Evolutionary conservation across 2,888 invertebrate species (phyloP).

Genomic region (Pristionchus mayeri): DNA sequence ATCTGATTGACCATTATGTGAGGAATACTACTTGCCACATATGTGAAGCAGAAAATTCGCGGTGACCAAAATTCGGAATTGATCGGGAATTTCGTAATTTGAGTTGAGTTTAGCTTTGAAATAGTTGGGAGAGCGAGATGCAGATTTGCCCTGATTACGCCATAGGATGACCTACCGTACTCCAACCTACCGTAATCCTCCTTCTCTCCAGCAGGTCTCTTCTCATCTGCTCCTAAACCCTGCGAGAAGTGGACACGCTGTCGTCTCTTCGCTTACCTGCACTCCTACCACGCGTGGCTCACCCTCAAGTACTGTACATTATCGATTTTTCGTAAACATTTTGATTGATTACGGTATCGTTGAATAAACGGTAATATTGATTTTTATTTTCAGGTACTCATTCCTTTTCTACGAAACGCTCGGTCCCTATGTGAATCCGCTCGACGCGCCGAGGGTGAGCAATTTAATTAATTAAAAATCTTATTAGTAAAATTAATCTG

Average conservation of each 20-base stretch:
- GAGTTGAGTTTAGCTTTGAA: too few relatives aligned
- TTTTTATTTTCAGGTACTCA: conserved; percentile 3
- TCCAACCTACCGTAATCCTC: too few relatives aligned
- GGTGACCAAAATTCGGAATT: too few relatives aligned
- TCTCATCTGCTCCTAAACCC: neutral
- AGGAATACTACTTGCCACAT: too few relatives aligned
- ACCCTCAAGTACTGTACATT: neutral
- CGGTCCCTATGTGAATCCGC: neutral
- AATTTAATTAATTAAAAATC: neutral
- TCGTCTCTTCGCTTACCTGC: conserved; percentile 21
- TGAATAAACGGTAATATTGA: neutral
- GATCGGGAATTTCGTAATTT: too few relatives aligned
- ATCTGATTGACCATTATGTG: too few relatives aligned
- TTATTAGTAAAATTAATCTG: neutral
- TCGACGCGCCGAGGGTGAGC: conserved; percentile 1
- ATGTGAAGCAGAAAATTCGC: too few relatives aligned
- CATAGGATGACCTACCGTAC: too few relatives aligned
- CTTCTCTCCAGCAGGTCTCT: conserved; percentile 1
- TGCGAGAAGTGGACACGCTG: conserved; percentile 23
- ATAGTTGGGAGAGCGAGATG: too few relatives aligned
- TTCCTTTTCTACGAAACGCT: conserved; percentile 38
- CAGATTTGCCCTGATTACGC: too few relatives aligned
- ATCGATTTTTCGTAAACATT: neutral
- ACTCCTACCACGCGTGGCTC: conserved; percentile 43
- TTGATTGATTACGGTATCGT: neutral